Conservation (phyloP, 2,888 invertebrate species). For the Acanthosepion lycidas region DNA sequence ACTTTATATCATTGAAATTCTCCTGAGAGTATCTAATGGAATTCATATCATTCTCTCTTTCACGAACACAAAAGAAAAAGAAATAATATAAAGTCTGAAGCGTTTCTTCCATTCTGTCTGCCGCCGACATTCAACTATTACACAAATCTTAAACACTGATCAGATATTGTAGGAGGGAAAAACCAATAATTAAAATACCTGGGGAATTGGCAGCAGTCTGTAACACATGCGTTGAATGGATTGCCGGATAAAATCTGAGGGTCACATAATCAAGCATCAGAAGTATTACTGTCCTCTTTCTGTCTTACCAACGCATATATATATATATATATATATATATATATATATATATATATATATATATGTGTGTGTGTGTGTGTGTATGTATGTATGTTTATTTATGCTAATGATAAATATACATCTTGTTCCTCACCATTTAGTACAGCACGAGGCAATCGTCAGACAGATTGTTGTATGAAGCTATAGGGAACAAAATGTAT, state of each 20-base stretch:
- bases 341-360: background rate
- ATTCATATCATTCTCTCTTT: background rate
- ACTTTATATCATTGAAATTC: background rate
- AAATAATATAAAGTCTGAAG: background rate
- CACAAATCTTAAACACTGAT: background rate
- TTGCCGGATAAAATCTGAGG: too few species aligned
- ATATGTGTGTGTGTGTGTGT: background rate
- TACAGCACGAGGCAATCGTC: too few species aligned
- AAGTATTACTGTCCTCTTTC: too few species aligned
- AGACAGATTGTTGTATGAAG: too few species aligned
- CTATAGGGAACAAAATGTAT: too few species aligned
- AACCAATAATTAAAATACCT: background rate
- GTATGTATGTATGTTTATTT: background rate
- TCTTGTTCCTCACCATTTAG: too few species aligned
- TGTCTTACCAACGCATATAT: background rate
- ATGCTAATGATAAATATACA: background rate
- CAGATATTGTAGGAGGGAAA: background rate
- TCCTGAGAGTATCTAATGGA: background rate
- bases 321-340: background rate
- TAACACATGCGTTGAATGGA: background rate
- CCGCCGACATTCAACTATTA: constrained; percentile 4
- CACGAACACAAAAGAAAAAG: background rate
- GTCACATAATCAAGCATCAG: background rate
- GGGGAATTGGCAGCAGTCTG: background rate
- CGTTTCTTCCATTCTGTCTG: background rate